phyloP scores from a whole-genome alignment of 2,797 vertebrate species.

The Sebastes vulpes region DNA sequence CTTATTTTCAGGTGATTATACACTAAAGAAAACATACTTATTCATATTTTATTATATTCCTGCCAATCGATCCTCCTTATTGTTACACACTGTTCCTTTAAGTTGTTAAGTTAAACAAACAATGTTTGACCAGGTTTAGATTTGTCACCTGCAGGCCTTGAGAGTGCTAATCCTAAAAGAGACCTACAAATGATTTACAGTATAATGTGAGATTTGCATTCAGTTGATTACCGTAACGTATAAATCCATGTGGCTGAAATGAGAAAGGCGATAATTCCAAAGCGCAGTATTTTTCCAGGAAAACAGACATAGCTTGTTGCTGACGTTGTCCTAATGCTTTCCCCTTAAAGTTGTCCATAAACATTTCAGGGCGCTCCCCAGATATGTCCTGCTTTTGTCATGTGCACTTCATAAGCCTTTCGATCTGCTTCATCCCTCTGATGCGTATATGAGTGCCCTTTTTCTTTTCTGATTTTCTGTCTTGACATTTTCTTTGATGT shows the following conservation, averaged over 20 bases:
- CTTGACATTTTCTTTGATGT: conserved; percentile 24
- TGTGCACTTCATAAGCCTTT: conserved; percentile 42
- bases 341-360: neutral
- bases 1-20: no score
- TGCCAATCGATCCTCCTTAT: no score
- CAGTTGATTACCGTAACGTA: neutral
- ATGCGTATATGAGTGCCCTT: conserved; percentile 7
- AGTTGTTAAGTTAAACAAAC: neutral
- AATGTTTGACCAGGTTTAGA: neutral
- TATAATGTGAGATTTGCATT: neutral
- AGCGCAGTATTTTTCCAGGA: neutral
- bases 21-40: no score
- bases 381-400: conserved; percentile 26
- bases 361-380: neutral
- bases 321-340: neutral
- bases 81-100: no score
- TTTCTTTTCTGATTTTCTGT: conserved; percentile 15
- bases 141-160: neutral
- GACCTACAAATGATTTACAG: conserved; percentile 13
- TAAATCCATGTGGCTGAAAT: conserved; percentile 5
- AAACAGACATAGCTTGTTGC: neutral
- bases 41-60: no score
- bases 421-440: conserved; percentile 8
- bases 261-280: neutral
- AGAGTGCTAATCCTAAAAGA: conserved; percentile 13